Percentiles rank a stretch among this genome's conserved stretches.
Conservation (phyloP, 2,888 invertebrate genomes). For the Hylaea fasciaria region DNA sequence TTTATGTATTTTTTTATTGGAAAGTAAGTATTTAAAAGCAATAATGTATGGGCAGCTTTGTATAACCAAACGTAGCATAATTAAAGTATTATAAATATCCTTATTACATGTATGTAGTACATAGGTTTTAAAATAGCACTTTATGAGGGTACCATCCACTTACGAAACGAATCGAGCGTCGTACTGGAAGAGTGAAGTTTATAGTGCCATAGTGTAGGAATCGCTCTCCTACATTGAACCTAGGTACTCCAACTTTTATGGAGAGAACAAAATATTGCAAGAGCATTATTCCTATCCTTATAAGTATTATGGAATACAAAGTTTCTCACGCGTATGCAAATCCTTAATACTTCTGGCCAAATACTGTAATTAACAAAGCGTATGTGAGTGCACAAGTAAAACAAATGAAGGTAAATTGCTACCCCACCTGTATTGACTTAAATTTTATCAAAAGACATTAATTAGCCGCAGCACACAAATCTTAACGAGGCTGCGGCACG, state of each 20-base stretch:
- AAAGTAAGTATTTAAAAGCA: too few relatives aligned
- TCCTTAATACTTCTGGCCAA: constrained; percentile 1
- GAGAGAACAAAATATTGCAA: constrained; percentile 1
- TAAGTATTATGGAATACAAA: neutral
- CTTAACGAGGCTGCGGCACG: constrained; percentile 55
- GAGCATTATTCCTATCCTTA: neutral
- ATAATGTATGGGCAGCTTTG: too few relatives aligned
- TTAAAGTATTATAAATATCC: too few relatives aligned
- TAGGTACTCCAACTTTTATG: constrained; percentile 6
- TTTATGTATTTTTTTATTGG: too few relatives aligned
- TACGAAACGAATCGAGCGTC: constrained; percentile 35
- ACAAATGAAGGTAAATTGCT: constrained; percentile 27
- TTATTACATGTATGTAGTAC: too few relatives aligned
- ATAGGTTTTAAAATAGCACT: constrained; percentile 12
- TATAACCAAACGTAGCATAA: too few relatives aligned
- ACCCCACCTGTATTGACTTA: constrained; percentile 28
- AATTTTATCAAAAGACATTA: constrained; percentile 41
- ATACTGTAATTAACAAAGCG: constrained; percentile 5
- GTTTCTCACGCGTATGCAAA: neutral
- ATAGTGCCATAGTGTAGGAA: constrained; percentile 33
- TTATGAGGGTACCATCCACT: constrained; percentile 48
- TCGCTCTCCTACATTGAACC: constrained; percentile 7
- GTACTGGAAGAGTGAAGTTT: constrained; percentile 43
- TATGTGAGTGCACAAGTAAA: constrained; percentile 15
- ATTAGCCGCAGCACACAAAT: constrained; percentile 52